Evolutionary conservation across 2,113 vertebrate genomes (phyloP), one percentile per base, ranked within the genome.

Genomic region (Condylura cristata): DNA sequence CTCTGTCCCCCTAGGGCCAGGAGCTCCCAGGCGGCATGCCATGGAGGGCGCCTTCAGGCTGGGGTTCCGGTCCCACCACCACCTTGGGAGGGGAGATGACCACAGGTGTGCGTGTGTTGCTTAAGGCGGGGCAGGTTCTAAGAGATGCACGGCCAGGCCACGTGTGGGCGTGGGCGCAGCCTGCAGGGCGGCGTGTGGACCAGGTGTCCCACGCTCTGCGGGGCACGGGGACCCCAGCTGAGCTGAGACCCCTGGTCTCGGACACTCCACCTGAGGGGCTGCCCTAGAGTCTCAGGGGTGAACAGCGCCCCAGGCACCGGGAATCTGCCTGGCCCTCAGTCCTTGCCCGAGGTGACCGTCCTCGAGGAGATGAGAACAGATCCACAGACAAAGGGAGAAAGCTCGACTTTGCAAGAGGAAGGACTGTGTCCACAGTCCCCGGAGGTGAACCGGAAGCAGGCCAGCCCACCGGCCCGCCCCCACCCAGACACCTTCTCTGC

Each of bases 251-350:
- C 70, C 72, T 24, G 71, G 34, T 72, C n/a, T 74, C 63, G 26
- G 5, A n/a, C 30, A 10, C 71, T 28, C 48, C 18, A 41, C 9
- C 79, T 51, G 61, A 30, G 4, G 34, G 71, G 61, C 32, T 5
- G 5, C 10, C 12, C 32, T 30, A 28, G 26, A 65, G 63, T 26
- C 4, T 7, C 32, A n/a, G 26, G 11, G 2, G 28, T 12, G 11
- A 17, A n/a, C 5, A 5, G 63, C 28, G 13, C 12, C 39, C 60
- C 61, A 14, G 17, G 41, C 39, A 1, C 46, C 3, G 20, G 48
- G 51, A 18, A 58, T 9, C 16, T 5, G 22, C 51, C 5, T 0
- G 28, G 6, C 41, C 22, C 3, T 0, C 12, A 30, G 32, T 5
- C 44, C 89, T 53, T 11, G 8, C 68, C 76, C 0, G 11, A 60